Evolutionary conservation across 2,113 vertebrate genomes (phyloP).

Genomic region (Clarias magur): DNA sequence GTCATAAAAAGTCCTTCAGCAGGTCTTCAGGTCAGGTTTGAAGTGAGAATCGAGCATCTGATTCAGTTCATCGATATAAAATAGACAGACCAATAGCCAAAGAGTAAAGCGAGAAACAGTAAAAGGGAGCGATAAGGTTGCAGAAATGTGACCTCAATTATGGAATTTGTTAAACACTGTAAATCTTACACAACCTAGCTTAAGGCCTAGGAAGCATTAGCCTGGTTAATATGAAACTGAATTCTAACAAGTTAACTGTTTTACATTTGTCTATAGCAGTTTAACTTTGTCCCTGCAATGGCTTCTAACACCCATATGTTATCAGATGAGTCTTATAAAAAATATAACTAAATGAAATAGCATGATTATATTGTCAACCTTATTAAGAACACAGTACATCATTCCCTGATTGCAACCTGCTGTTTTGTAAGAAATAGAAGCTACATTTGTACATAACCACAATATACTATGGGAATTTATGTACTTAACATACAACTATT

Average conservation of each 20-base stretch:
- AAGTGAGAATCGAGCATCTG: constrained; percentile 18
- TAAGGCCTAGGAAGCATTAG: background rate
- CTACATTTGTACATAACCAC: too few species aligned
- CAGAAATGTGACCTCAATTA: background rate
- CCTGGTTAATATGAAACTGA: background rate
- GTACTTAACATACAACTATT: too few species aligned
- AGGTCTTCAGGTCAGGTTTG: constrained; percentile 37
- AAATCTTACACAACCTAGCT: too few species aligned
- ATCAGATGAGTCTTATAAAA: too few species aligned
- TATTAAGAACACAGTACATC: too few species aligned
- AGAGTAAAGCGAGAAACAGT: background rate
- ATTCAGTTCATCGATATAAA: constrained; percentile 44
- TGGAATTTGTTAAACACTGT: background rate
- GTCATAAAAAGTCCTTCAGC: constrained; percentile 28
- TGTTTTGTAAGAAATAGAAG: too few species aligned
- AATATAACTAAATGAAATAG: too few species aligned
- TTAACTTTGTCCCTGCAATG: too few species aligned
- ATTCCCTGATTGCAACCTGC: too few species aligned
- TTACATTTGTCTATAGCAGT: background rate
- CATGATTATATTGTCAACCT: too few species aligned
- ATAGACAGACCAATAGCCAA: background rate
- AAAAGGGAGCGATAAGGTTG: background rate
- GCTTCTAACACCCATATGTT: too few species aligned
- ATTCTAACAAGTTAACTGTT: background rate
- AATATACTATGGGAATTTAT: too few species aligned